Evolutionary conservation across 1,140 invertebrate genomes (phyloP).

Genomic region (Megalopta genalis): DNA sequence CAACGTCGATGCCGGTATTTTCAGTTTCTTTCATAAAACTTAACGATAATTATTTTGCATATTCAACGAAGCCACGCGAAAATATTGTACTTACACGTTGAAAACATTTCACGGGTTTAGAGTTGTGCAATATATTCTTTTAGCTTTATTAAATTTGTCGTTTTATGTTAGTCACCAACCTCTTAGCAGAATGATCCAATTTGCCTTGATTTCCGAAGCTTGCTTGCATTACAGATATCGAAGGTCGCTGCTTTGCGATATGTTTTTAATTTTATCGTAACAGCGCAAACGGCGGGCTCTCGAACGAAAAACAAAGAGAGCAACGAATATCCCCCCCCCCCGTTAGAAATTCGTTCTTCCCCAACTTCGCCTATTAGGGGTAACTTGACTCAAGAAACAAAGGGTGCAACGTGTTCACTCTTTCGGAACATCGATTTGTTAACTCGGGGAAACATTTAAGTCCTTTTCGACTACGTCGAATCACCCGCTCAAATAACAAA

Average conservation of each 20-base stretch:
- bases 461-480: background rate
- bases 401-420: slow-evolving; percentile 22
- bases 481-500: background rate
- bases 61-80: slow-evolving; percentile 2
- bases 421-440: slow-evolving; percentile 33
- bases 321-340: slow-evolving; percentile 10
- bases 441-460: slow-evolving; percentile 21
- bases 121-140: slow-evolving; percentile 14
- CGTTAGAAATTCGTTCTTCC: slow-evolving; percentile 36
- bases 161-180: slow-evolving; percentile 18
- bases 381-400: slow-evolving; percentile 1
- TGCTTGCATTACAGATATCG: background rate
- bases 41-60: background rate
- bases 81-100: background rate
- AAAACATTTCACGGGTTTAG: background rate
- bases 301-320: slow-evolving; percentile 20
- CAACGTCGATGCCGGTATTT: slow-evolving; percentile 1
- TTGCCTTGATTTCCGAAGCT: background rate
- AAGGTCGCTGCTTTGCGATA: too few relatives aligned
- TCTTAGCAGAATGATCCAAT: slow-evolving; percentile 7
- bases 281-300: background rate
- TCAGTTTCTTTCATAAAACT: slow-evolving; percentile 11
- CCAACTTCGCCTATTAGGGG: background rate
- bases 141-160: slow-evolving; percentile 41
- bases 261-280: background rate